Evolutionary conservation across 2,797 vertebrate genomes (phyloP).

Genomic region (Odontamblyopus lacepedii): DNA sequence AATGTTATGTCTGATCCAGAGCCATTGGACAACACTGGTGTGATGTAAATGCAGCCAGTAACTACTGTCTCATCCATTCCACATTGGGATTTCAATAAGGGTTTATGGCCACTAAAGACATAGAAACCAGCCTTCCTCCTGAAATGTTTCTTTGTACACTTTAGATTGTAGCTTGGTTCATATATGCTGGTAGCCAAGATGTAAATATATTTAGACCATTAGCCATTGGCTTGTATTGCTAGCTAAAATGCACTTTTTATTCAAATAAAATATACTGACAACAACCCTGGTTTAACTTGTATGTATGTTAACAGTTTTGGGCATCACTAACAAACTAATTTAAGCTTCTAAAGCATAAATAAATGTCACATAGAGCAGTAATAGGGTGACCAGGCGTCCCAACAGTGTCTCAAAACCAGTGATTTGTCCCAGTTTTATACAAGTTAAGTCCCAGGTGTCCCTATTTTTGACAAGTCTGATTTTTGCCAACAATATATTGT

Average conservation of each 20-base stretch:
- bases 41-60: slow-evolving; percentile 43
- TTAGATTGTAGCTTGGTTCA: slow-evolving; percentile 75
- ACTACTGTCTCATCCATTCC: slow-evolving; percentile 36
- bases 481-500: too few species aligned
- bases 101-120: slow-evolving; percentile 56
- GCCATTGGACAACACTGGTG: slow-evolving; percentile 27
- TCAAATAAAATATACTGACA: slow-evolving; percentile 79
- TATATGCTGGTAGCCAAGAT: slow-evolving; percentile 81
- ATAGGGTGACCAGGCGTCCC: too few species aligned
- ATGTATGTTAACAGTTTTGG: not conserved
- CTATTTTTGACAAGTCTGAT: too few species aligned
- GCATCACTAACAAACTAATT: not conserved
- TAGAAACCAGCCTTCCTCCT: slow-evolving; percentile 12
- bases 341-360: too few species aligned
- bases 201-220: slow-evolving; percentile 80
- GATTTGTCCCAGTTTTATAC: too few species aligned
- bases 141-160: slow-evolving; percentile 59
- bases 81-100: slow-evolving; percentile 29
- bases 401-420: too few species aligned
- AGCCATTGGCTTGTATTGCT: slow-evolving; percentile 72
- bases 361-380: not conserved
- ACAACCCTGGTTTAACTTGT: slow-evolving; percentile 6
- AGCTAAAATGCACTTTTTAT: slow-evolving; percentile 83
- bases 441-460: too few species aligned
- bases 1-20: not conserved